Base-by-base conservation (phyloP, 2,797 vertebrate genomes). In the Antennarius maculatus region DNA sequence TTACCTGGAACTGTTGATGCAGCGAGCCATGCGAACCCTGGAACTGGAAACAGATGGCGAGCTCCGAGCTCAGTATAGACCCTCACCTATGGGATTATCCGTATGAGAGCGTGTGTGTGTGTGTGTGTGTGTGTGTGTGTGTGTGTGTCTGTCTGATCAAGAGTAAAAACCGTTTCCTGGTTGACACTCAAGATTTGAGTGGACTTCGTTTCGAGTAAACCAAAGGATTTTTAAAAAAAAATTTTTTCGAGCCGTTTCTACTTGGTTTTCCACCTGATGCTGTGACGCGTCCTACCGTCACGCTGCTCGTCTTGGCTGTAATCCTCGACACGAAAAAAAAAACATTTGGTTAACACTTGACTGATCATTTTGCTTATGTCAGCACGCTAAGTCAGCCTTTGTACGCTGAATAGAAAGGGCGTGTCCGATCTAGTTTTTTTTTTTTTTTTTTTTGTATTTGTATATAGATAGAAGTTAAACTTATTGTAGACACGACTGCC, bases 1-100 rank as follows among this genome's bases (percentile, higher is more conserved):
- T 89, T 91, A 90, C 91, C 91, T 88, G 77, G 86, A 92, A 89
- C 85, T 90, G 83, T 89, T 86, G 91, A 89, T 85, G 85, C 82
- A 82, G 83, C 69, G 79, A 87, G 80, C 82, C 83, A 77, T 87
- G 88, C 90, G 91, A 92, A 90, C 85, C 85, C 81, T 78, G 84
- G 85, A 92, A 90, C 83, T 92, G 76, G 82, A 89, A 90, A 76
- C 90, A 91, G 88, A 91, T 88, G 88, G 86, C 75, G 79, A 78
- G 72, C 85, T 85, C 80, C 67, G 74, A 23, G 74, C 79, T 14
- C 65, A 89, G 85, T 29, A 57, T 53, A 71, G 68, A 79, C 76
- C 66, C 71, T 71, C 57, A 55, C 69, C 65, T 34, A 31, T 42
- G 73, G 82, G 74, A 77, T 71, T 76, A 68, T 69, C 52, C 58